Base-by-base conservation (phyloP, 2,113 vertebrate genomes). In the Lepus timidus region DNA sequence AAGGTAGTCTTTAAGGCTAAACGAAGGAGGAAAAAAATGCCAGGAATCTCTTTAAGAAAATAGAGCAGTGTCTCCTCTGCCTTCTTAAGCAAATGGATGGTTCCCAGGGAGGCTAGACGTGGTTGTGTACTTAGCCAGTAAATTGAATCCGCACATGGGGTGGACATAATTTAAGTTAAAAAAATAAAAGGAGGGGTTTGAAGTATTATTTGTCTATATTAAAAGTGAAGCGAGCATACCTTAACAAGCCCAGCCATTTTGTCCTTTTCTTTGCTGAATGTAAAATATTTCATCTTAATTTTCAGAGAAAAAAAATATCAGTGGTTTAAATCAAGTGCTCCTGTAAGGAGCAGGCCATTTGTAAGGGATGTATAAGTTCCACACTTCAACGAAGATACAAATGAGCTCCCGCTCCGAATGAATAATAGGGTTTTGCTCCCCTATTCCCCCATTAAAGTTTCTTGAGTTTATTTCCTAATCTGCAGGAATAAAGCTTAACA, bases 141-240 rank as follows among this genome's bases (percentile, higher is more conserved):
- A 96, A 97, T 97, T 96, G 97, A 96, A 97, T 96, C 97, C 95
- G 97, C 97, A 97, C 95, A 97, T 97, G 96, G 96, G 92, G 82
- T 88, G 88, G 90, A 97, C 97, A 97, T 97, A 93, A 97, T 94
- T 97, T 97, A 97, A 96, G 96, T 96, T 97, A 80, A 94, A 84
- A 97, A 97, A 98, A 97, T 87, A 96, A 95, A 29, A 68, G 1
- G 83, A 91, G 81, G 94, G 94, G 98, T 98, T 97, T 95, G 93
- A 98, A 92, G 65, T 94, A 97, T 92, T 98, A 88, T 97, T 98
- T 98, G 88, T 98, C 98, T 98, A 96, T 93, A 95, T 95, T 96
- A 97, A 95, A 96, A 94, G 95, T 88, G 91, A 94, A 90, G 70
- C 85, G 89, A 96, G 86, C 95, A 89, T 7, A 2, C 95, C 96